Base-by-base conservation (phyloP, 1,140 invertebrate species). In the Lepidurus couesii region DNA sequence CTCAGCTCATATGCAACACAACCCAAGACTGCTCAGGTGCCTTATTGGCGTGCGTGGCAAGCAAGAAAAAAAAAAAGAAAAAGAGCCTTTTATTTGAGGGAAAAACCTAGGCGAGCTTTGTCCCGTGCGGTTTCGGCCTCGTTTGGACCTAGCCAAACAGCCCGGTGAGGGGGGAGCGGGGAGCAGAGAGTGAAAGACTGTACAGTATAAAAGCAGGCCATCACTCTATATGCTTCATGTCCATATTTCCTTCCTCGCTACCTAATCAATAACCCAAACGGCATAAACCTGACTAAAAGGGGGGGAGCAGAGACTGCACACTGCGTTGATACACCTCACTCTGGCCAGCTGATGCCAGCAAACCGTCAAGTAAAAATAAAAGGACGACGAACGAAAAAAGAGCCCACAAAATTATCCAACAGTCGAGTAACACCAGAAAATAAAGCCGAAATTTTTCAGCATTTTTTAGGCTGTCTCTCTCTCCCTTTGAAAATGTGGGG, bases 261-360 rank as follows among this genome's bases (percentile, higher is more conserved):
- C 53, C 53, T 65, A 65, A 65, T 65, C 53, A 65, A 65, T 65
- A 65, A 65, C 53, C 53, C 8, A 65, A 65, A 65, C 53, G 21
- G 53, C 53, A 65, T 65, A 65, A 65, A 21, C 53, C 53, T 65
- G 53, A 65, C 53, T 65, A 65, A 65, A 65, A 65, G 21, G 53
- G 53, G 47, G 21, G 21, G 8, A 13, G 8, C 9, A 16, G 13
- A 21, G 53, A 65, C 53, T 65, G 16, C 53, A 65, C 53, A 65
- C 53, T 65, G 53, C 21, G n/a, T 9, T 65, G 53, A 21, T 65
- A 65, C 53, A 9, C 53, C 53, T 65, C 53, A 21, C 53, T 21
- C 53, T 65, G 53, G 21, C 53, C 21, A 10, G 53, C 53, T 65
- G 34, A 47, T 47, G 21, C 21, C 53, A 16, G 53, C 16, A 65